Percentiles rank a stretch among this genome's conserved stretches.
Evolutionary conservation across 2,113 vertebrate species (phyloP).

Genomic region (Lonchura striata): DNA sequence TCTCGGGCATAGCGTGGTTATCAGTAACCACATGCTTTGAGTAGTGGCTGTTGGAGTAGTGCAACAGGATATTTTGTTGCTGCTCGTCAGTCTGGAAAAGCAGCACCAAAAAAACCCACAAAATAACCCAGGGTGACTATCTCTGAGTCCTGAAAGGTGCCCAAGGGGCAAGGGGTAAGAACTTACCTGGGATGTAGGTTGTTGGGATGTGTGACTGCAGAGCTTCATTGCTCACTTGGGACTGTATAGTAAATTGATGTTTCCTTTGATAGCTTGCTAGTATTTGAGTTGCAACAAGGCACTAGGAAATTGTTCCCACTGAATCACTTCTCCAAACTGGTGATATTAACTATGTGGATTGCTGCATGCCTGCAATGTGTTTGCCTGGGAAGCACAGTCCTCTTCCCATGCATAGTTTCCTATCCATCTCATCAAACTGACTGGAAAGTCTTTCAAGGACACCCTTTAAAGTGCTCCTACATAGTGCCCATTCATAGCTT

Average conservation of each 20-base stretch:
- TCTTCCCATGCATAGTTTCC: neutral
- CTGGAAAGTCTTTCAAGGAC: neutral
- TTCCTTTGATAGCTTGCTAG: neutral
- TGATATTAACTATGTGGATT: neutral
- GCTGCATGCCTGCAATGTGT: neutral
- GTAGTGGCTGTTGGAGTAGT: accelerated
- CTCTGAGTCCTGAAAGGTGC: neutral
- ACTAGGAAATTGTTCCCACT: neutral
- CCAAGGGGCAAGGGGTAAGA: neutral
- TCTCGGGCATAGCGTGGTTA: accelerated
- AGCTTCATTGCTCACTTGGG: neutral
- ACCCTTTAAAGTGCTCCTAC: neutral
- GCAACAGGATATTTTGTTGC: neutral
- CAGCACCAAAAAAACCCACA: neutral
- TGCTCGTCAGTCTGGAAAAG: neutral
- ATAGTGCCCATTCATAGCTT: neutral
- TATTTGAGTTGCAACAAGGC: neutral
- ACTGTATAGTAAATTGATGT: neutral
- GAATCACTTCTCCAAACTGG: neutral
- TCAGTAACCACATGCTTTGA: neutral
- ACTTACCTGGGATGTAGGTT: neutral
- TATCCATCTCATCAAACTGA: neutral
- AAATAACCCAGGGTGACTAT: neutral
- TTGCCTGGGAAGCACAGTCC: neutral
- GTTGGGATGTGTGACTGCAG: neutral